These are phyloP conservation scores for Leptinotarsa peninsularis DNA, from an alignment of 2,888 invertebrate genomes.

Conservation along the genomic window DNA sequence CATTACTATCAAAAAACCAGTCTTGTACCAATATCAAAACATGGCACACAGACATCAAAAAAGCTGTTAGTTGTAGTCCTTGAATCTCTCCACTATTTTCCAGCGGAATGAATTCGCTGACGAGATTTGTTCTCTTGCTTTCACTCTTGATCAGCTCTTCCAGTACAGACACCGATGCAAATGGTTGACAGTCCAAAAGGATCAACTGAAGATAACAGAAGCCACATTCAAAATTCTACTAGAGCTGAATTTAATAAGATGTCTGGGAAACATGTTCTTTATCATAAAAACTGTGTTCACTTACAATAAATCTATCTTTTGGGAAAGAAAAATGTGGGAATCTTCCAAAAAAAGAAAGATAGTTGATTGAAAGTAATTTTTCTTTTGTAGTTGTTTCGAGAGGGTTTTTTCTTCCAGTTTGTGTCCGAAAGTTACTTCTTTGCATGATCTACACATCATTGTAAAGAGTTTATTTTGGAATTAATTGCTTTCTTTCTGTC, in stretches of 20 bases:
- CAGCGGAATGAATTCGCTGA: conserved; percentile 73
- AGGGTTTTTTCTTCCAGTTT: too few relatives aligned
- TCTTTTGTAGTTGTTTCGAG: too few relatives aligned
- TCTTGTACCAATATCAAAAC: conserved; percentile 90
- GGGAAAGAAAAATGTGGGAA: too few relatives aligned
- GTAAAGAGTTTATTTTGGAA: too few relatives aligned
- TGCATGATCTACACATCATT: too few relatives aligned
- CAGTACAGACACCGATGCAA: conserved; percentile 75
- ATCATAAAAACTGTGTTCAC: too few relatives aligned
- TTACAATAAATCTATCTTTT: too few relatives aligned
- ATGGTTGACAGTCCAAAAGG: conserved; percentile 88
- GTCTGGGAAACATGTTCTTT: too few relatives aligned
- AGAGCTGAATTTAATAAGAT: neutral
- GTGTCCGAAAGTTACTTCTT: too few relatives aligned
- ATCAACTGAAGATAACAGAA: conserved; percentile 72
- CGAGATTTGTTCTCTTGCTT: conserved; percentile 65
- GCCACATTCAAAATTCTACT: neutral
- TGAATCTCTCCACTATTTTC: conserved; percentile 76
- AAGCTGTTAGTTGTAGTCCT: conserved; percentile 84
- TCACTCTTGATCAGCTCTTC: conserved; percentile 73
- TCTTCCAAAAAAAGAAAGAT: too few relatives aligned
- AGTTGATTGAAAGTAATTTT: too few relatives aligned
- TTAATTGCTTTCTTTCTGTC: too few relatives aligned
- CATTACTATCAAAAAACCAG: conserved; percentile 87
- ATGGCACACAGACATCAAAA: conserved; percentile 90